A percentile compares a stretch with the other conserved stretches of the same genome.
Evolutionary conservation across 2,113 vertebrate genomes (phyloP).

Genomic region (Oceanites oceanicus): DNA sequence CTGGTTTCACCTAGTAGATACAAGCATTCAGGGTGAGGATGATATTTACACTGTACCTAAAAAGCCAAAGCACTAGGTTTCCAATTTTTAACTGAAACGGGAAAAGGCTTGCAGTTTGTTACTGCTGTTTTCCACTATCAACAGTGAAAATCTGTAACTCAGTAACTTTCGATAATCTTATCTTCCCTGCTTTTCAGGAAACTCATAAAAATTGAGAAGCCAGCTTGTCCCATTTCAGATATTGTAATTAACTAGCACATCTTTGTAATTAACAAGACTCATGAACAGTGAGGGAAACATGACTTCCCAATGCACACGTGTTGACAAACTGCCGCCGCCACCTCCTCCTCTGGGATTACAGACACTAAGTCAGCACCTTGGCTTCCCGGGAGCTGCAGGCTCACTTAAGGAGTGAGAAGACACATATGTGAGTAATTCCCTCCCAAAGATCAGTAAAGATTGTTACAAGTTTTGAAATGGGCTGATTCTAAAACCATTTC

Average conservation of each 20-base stretch:
- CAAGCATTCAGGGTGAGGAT: background rate
- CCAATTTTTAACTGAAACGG: background rate
- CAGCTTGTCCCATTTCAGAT: background rate
- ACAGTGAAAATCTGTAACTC: fast-evolving
- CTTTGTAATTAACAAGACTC: background rate
- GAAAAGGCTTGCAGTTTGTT: background rate
- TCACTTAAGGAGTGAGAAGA: fast-evolving
- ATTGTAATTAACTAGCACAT: background rate
- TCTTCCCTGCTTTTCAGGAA: background rate
- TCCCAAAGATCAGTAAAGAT: background rate
- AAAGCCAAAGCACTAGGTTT: background rate
- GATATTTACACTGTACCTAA: background rate
- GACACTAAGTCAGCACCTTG: background rate
- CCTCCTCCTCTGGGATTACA: background rate
- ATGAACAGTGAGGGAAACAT: background rate
- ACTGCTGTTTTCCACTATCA: background rate
- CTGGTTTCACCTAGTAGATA: background rate
- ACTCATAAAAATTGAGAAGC: background rate
- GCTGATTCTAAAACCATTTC: background rate
- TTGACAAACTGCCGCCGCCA: background rate
- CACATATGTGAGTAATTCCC: background rate
- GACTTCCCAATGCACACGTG: background rate
- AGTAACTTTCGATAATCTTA: background rate
- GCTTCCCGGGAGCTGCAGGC: background rate
- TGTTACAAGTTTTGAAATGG: background rate